Evolutionary conservation across 2,797 vertebrate species (phyloP).

Genomic region (Molossus molossus): DNA sequence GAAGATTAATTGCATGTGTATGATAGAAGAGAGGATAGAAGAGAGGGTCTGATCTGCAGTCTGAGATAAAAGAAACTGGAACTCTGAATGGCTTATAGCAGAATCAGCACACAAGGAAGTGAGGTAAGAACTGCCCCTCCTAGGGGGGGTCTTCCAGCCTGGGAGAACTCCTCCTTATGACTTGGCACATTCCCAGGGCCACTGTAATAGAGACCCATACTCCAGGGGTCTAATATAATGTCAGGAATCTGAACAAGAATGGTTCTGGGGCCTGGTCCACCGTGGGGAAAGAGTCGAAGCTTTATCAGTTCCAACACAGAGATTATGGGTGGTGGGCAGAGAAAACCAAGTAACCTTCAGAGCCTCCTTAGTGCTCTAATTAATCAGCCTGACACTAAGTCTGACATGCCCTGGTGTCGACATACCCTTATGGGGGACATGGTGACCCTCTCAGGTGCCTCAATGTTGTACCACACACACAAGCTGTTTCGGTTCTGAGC

Average conservation of each 20-base stretch:
- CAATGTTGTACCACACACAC: constrained; percentile 98
- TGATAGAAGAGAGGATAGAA: neutral
- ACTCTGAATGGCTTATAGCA: neutral
- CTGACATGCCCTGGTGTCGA: neutral
- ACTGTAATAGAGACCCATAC: neutral
- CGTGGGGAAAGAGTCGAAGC: neutral
- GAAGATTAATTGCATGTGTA: neutral
- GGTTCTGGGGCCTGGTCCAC: neutral
- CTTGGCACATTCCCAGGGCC: neutral
- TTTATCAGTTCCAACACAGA: neutral
- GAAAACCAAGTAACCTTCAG: neutral
- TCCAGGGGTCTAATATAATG: neutral
- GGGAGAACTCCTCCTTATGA: neutral
- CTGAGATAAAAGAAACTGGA: neutral
- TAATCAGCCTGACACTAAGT: neutral
- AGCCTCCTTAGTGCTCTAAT: neutral
- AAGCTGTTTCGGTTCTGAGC: constrained; percentile 96
- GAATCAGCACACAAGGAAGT: neutral
- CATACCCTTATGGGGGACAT: constrained; percentile 96
- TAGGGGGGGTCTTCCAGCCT: neutral
- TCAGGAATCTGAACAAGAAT: constrained; percentile 23
- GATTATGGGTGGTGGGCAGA: neutral
- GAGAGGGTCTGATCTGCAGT: neutral
- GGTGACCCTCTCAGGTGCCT: constrained; percentile 96
- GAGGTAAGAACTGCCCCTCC: neutral